A percentile compares a stretch with the other conserved stretches of the same genome.
Conservation (phyloP, 2,888 invertebrate genomes). For the Timema podura region DNA sequence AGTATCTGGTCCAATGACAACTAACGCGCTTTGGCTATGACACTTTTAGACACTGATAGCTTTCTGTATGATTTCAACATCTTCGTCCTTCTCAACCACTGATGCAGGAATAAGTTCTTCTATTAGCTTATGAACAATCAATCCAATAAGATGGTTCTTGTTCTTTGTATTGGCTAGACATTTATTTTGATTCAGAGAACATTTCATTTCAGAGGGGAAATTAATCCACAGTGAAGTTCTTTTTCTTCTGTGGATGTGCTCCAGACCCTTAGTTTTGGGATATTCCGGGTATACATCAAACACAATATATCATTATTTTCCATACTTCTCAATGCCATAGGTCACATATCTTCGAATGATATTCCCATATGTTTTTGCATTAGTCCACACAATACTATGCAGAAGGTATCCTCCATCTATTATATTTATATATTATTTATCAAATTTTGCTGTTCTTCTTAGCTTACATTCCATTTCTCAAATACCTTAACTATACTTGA, state of each 20-base stretch:
- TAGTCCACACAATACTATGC: conserved; percentile 1
- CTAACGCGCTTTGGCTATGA: not conserved
- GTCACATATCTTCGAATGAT: not conserved
- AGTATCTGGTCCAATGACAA: not conserved
- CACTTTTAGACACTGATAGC: not conserved
- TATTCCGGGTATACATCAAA: not conserved
- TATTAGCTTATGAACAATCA: not conserved
- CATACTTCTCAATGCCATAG: not conserved
- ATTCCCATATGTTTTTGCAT: not conserved
- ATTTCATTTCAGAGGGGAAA: not conserved
- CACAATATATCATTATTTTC: not conserved
- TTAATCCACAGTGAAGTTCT: not conserved
- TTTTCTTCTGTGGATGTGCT: not conserved
- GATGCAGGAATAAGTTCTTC: not conserved
- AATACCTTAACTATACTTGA: too few species aligned
- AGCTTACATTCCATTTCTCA: too few species aligned
- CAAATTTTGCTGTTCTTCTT: too few species aligned
- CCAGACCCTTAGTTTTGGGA: not conserved
- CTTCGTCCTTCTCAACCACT: not conserved
- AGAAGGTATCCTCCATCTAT: too few species aligned
- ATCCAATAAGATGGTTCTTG: not conserved
- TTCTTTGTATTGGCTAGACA: not conserved
- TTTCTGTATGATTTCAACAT: not conserved
- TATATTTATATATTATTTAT: too few species aligned
- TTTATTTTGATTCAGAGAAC: too few species aligned